Evolutionary conservation across 1,140 invertebrate genomes (phyloP), one percentile per base, ranked within the genome.

Genomic region (Globodera rostochiensis): DNA sequence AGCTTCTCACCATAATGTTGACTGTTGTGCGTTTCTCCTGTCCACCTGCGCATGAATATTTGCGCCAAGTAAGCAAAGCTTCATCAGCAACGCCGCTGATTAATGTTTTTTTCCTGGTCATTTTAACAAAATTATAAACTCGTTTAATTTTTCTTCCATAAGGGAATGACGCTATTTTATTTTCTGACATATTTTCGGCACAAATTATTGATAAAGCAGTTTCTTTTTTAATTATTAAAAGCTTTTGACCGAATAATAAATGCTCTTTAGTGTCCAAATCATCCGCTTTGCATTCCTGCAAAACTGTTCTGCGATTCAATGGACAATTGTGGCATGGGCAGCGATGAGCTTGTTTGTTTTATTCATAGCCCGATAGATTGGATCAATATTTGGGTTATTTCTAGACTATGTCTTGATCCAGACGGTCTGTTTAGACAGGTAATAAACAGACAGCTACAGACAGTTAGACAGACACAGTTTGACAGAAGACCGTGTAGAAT

Each of bases 321-420:
- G 69, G 69, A 71, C 69, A 71, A 71, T 71, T 71, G 69, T 71
- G 69, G 69, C 69, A 71, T 47, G 36, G 69, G 69, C 46, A 45
- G 36, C 3, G 69, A 71, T 19, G 69, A 71, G 46, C 69, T 71
- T 5, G 36, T 45, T 69, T 69, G 67, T 13, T 19, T 7, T 69
- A 13, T 69, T 36, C 36, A 36, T 36, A 36, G 3, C 36, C 36
- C 36, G 36, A 36, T 36, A 36, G 36, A 36, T 36, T 36, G 36
- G 36, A 36, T 36, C 36, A 36, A 36, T 36, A 36, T 3, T 3
- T 36, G 2, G 36, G 1, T 36, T 36, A 36, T 36, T 36, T 36
- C 36, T 36, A 36, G 36, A 36, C 36, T 36, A 36, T 36, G 36
- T 36, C 36, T 36, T 36, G 36, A 36, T 36, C 36, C 36, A 36